These are phyloP conservation scores for Baccha elongata DNA, from an alignment of 2,888 invertebrate species.

Conservation along the genomic window DNA sequence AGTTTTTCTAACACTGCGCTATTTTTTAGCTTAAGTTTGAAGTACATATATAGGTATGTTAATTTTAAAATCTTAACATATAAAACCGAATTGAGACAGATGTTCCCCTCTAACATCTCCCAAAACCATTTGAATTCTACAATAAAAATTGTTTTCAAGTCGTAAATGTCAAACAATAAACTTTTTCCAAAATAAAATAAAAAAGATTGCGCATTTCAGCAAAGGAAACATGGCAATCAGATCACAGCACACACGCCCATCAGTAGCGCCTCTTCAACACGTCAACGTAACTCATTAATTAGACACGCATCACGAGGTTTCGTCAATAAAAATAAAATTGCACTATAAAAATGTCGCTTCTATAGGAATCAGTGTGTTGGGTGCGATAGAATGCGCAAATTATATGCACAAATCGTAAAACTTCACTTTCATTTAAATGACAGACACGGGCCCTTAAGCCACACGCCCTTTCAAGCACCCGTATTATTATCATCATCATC, in stretches of 20 bases:
- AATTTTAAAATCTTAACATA: too few species aligned
- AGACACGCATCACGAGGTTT: conserved; percentile 67
- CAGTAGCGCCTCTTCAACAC: conserved; percentile 49
- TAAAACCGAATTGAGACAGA: conserved; percentile 37
- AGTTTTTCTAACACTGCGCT: too few species aligned
- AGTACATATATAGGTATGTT: too few species aligned
- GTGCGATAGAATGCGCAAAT: conserved; percentile 53
- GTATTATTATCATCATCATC: conserved; percentile 53
- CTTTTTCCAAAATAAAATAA: conserved; percentile 1
- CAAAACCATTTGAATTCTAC: conserved; percentile 25
- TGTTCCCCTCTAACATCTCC: conserved; percentile 16
- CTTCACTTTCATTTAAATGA: conserved; percentile 32
- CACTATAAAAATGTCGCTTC: conserved; percentile 68
- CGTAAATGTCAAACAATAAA: conserved; percentile 61
- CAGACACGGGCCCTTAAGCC: conserved; percentile 18
- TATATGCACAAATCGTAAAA: conserved; percentile 71
- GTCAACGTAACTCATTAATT: conserved; percentile 66
- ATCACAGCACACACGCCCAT: conserved; percentile 41
- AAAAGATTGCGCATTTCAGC: conserved; percentile 6
- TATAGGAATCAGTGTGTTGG: conserved; percentile 1
- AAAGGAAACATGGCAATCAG: conserved; percentile 18
- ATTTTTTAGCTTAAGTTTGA: too few species aligned
- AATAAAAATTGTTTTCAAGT: conserved; percentile 66
- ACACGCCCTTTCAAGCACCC: conserved; percentile 53
- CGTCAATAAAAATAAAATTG: conserved; percentile 72